phyloP scores from a whole-genome alignment of 2,797 vertebrate species.

The Tarsius wallacei region DNA sequence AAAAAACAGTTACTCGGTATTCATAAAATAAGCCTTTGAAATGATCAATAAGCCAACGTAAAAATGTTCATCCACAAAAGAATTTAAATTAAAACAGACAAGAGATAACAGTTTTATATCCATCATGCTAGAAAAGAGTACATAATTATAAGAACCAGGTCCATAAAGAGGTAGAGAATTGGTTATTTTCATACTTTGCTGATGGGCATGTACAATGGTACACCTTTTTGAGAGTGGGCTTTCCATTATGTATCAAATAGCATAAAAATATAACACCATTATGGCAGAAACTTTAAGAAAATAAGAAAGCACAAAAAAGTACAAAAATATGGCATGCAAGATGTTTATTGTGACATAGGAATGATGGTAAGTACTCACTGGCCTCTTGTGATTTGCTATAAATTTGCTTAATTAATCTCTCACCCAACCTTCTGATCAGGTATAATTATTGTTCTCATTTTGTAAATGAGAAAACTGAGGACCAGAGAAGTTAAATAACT shows the following conservation, averaged over 20 bases:
- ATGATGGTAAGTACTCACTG: background rate
- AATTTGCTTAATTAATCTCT: background rate
- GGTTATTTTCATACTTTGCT: background rate
- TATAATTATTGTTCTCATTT: background rate
- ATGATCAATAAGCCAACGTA: background rate
- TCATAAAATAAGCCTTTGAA: background rate
- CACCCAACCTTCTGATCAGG: background rate
- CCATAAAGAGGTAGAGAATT: background rate
- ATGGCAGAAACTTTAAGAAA: background rate
- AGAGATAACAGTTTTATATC: background rate
- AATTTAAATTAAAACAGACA: background rate
- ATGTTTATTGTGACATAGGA: background rate
- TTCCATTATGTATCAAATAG: background rate
- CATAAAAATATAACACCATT: background rate
- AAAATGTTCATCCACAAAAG: background rate
- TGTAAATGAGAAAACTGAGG: background rate
- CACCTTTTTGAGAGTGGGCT: background rate
- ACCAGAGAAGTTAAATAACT: background rate
- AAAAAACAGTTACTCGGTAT: background rate
- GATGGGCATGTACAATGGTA: background rate
- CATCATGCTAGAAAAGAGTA: background rate
- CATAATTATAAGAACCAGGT: background rate
- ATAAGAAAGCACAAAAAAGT: background rate
- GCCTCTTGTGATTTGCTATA: background rate
- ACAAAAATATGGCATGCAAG: background rate